Conservation (phyloP, 2,888 invertebrate genomes). For the Ophion slaviceki region DNA sequence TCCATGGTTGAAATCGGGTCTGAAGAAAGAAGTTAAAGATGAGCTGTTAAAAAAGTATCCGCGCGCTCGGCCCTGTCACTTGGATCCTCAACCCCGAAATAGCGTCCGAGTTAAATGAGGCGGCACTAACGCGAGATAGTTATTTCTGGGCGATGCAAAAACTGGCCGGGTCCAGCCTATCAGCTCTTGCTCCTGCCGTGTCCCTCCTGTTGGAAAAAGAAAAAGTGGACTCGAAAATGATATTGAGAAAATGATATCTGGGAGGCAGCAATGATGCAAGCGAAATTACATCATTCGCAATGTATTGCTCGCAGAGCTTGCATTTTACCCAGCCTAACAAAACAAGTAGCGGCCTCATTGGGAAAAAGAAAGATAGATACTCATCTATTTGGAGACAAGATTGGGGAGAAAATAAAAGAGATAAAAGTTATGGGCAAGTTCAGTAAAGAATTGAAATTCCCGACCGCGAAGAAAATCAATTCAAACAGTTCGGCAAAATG, state of each 20-base stretch:
- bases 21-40: constrained; percentile 61
- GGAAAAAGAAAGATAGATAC: constrained; percentile 38
- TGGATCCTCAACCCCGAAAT: constrained; percentile 63
- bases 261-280: constrained; percentile 23
- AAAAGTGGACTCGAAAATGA: constrained; percentile 34
- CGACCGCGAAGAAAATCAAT: constrained; percentile 25
- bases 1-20: constrained; percentile 45
- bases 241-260: constrained; percentile 43
- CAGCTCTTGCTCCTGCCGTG: constrained; percentile 47
- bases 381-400: constrained; percentile 44
- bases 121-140: constrained; percentile 60
- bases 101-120: constrained; percentile 46
- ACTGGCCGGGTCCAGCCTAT: constrained; percentile 58
- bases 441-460: constrained; percentile 31
- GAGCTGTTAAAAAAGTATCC: constrained; percentile 54
- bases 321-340: constrained; percentile 7
- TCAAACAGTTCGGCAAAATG: constrained; percentile 27
- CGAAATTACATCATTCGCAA: constrained; percentile 33
- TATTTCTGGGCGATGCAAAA: constrained; percentile 58
- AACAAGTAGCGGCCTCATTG: constrained; percentile 19
- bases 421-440: constrained; percentile 39
- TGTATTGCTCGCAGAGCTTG: not conserved
- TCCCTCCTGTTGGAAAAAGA: constrained; percentile 21
- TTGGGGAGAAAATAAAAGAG: constrained; percentile 44
- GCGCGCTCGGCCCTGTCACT: constrained; percentile 55